Evolutionary conservation across 2,888 invertebrate genomes (phyloP).

Genomic region (Drosophila engyochracea): DNA sequence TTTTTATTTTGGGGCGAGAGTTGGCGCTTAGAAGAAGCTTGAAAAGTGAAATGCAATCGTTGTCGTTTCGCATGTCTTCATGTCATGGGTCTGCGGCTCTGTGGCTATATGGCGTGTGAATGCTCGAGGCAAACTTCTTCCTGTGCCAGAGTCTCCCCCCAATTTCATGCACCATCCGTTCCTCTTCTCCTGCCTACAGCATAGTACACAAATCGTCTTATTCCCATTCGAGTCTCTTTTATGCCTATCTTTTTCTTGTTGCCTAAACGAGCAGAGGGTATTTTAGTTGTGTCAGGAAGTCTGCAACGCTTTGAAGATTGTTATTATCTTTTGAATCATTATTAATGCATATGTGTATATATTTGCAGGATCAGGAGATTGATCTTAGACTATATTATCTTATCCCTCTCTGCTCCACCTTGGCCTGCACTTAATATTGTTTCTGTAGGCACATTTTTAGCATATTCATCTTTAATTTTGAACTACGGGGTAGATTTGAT

Average conservation of each 20-base stretch:
- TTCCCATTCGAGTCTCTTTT: conserved; percentile 64
- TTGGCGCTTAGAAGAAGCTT: conserved; percentile 34
- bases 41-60: conserved; percentile 77
- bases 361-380: not conserved
- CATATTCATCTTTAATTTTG: not conserved
- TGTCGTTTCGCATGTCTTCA: conserved; percentile 67
- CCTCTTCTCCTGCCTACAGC: conserved; percentile 3
- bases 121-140: conserved; percentile 73
- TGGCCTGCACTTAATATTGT: not conserved
- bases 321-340: not conserved
- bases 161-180: not conserved
- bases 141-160: conserved; percentile 13
- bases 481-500: too few species aligned
- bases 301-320: not conserved
- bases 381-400: not conserved
- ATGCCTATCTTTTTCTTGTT: conserved; percentile 37
- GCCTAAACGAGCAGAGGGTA: conserved; percentile 2
- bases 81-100: conserved; percentile 65
- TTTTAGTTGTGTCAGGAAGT: not conserved
- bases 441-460: not conserved
- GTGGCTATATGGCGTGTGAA: conserved; percentile 77
- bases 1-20: not conserved
- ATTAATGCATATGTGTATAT: not conserved
- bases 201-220: conserved; percentile 68
- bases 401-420: not conserved